Evolutionary conservation across 2,888 invertebrate species (phyloP), one percentile per base, ranked within the genome.

Genomic region (Hoplodrina blanda): DNA sequence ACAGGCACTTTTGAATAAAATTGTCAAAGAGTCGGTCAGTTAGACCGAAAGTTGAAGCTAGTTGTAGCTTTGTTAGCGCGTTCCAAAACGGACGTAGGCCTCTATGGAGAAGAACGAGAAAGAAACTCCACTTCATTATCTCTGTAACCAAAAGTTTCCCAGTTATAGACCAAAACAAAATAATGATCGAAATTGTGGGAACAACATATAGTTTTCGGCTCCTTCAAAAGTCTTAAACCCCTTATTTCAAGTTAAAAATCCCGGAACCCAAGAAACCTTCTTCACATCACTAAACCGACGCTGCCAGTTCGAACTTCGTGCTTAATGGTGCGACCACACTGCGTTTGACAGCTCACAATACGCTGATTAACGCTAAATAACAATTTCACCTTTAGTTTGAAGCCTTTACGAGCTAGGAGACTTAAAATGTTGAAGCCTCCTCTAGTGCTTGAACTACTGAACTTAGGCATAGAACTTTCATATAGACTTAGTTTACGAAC

Each of bases 321-420:
- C 13, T 52, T 78, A 81, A 81, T 78, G 68, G 72, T 8, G 60
- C 61, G 62, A 50, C 65, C 61, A 54, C 59, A 57, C 55, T 74
- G 78, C 68, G 57, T 53, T 61, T 75, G 72, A 76, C 63, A 63
- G 37, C 44, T 30, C 46, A 53, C 64, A 65, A 60, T 54, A 55
- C 52, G 41, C 67, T 66, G 53, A 80, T 63, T 67, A 59, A 20
- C 41, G 59, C 41, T 60, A 73, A 73, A 65, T 65, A 78, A 62
- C 61, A 68, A 62, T 56, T 56, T 55, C 2, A 72, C 20, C 37
- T 56, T 60, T 0, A 57, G 15, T 57, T 59, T 30, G 13, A 33
- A 52, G 25, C 60, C 46, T 52, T 3, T 15, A 44, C 44, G 60
- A 33, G 50, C 49, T 10, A 11, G 2, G 11, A 57, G 57, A n/a